These are phyloP conservation scores for Acanthis flammea DNA, from an alignment of 2,797 vertebrate species.

Conservation along the genomic window DNA sequence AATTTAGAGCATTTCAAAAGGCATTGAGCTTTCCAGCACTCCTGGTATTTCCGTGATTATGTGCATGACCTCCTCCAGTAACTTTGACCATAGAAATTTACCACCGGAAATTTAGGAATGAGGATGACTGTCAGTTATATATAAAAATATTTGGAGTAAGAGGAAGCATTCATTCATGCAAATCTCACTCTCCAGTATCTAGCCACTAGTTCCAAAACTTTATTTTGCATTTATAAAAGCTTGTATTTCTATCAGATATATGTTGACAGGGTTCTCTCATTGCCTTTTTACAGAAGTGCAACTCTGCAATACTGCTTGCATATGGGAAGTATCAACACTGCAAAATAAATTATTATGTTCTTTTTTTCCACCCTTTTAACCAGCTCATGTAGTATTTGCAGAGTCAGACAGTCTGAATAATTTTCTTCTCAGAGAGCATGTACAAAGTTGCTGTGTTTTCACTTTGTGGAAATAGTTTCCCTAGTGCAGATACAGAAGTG, in stretches of 20 bases:
- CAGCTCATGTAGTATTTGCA: not conserved
- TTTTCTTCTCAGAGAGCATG: not conserved
- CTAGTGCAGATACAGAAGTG: not conserved
- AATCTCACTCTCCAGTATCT: not conserved
- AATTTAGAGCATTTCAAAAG: not conserved
- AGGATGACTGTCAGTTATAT: not conserved
- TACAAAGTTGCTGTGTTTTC: conserved; percentile 20
- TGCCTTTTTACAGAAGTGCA: not conserved
- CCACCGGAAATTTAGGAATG: not conserved
- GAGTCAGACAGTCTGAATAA: not conserved
- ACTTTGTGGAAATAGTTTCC: not conserved
- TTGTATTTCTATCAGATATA: not conserved
- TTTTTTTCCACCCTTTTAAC: not conserved
- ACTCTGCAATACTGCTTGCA: not conserved
- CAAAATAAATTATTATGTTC: not conserved
- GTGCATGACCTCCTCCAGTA: not conserved
- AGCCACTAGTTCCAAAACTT: not conserved
- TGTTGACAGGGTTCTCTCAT: not conserved
- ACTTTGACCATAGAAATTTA: not conserved
- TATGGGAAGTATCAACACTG: not conserved
- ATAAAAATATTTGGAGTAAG: not conserved
- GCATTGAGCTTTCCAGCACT: not conserved
- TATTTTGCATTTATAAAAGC: not conserved
- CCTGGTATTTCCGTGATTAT: not conserved
- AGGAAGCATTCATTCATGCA: not conserved